Evolutionary conservation across 2,113 vertebrate species (phyloP).

Genomic region (Polypterus senegalus): DNA sequence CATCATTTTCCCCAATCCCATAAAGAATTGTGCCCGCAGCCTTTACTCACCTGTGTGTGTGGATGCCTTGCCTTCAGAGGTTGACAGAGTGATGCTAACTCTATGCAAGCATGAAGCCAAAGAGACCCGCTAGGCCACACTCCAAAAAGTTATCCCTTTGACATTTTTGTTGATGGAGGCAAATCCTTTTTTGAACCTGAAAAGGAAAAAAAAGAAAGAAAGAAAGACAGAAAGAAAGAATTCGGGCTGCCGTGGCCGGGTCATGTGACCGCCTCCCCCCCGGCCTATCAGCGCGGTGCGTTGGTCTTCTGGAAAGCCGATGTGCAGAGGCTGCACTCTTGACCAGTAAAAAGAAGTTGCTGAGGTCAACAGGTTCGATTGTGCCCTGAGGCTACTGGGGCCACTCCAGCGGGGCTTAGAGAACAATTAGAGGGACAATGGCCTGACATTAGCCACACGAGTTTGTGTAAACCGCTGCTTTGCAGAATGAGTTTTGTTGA

Average conservation of each 20-base stretch:
- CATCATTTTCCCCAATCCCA: too few species aligned
- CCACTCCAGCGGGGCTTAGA: not conserved
- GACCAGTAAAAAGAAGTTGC: not conserved
- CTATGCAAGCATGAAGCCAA: constrained; percentile 26
- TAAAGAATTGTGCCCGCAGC: too few species aligned
- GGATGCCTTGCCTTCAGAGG: not conserved
- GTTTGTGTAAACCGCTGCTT: constrained; percentile 3
- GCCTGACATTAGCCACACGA: not conserved
- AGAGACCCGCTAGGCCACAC: constrained; percentile 45
- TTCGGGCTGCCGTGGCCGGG: not conserved
- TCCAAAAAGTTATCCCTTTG: constrained; percentile 60
- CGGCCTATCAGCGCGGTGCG: not conserved
- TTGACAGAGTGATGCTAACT: constrained; percentile 2
- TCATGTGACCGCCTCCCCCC: not conserved
- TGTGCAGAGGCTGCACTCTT: constrained; percentile 1
- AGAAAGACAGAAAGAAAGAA: constrained; percentile 12
- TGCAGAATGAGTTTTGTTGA: not conserved
- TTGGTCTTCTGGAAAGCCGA: constrained; percentile 3
- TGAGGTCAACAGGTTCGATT: constrained; percentile 15
- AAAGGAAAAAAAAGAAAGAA: constrained; percentile 11
- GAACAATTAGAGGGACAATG: constrained; percentile 3
- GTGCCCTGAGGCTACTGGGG: constrained; percentile 17
- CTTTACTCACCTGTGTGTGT: not conserved
- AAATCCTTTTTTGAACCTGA: constrained; percentile 41
- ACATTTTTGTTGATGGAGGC: constrained; percentile 62